A percentile compares a stretch with the other conserved stretches of the same genome.
These are phyloP conservation scores for Rhamnusium bicolor DNA, from an alignment of 2,888 invertebrate species.

Conservation along the genomic window DNA sequence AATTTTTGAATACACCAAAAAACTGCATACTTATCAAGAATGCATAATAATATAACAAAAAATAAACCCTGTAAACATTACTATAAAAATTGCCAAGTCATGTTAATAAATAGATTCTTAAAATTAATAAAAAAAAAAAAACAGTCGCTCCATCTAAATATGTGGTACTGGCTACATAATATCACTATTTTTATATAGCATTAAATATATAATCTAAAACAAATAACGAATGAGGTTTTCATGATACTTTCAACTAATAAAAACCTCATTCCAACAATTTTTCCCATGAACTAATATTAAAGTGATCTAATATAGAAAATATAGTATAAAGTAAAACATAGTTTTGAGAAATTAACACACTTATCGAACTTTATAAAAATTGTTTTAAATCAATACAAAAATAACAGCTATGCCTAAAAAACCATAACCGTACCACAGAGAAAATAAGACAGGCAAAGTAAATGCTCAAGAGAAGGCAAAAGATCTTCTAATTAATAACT, in stretches of 20 bases:
- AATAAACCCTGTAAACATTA: slow-evolving; percentile 20
- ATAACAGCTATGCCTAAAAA: slow-evolving; percentile 15
- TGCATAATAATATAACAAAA: slow-evolving; percentile 2
- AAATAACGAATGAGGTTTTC: too few relatives aligned
- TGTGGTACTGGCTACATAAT: slow-evolving; percentile 19
- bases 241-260: neutral
- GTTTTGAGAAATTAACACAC: neutral
- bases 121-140: slow-evolving; percentile 2
- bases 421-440: slow-evolving; percentile 19
- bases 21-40: slow-evolving; percentile 3
- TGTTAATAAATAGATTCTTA: neutral
- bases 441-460: slow-evolving; percentile 32
- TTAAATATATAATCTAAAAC: neutral
- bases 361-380: neutral
- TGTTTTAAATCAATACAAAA: neutral
- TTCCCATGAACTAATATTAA: neutral
- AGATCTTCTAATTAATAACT: slow-evolving; percentile 6
- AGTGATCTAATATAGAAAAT: neutral
- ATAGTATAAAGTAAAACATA: neutral
- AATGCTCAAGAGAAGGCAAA: slow-evolving; percentile 31
- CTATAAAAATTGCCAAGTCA: slow-evolving; percentile 6
- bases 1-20: neutral
- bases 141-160: slow-evolving; percentile 6
- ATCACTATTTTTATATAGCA: neutral
- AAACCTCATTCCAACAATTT: neutral